phyloP scores from a whole-genome alignment of 2,888 invertebrate genomes.

The Antitype chi region DNA sequence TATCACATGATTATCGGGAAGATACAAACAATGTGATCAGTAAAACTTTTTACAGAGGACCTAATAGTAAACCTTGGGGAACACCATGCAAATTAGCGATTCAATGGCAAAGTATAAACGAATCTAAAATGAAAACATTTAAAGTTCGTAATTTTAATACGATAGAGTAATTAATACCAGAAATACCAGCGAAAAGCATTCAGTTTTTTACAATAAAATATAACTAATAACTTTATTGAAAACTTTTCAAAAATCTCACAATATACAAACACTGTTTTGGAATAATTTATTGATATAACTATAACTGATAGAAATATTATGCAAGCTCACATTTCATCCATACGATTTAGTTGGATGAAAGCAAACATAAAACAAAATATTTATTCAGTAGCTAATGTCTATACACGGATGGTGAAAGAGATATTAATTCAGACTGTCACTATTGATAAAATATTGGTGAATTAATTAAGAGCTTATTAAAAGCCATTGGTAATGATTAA shows the following conservation, averaged over 20 bases:
- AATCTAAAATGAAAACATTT: background rate
- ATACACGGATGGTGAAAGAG: background rate
- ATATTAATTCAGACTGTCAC: constrained; percentile 2
- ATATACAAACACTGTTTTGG: constrained; percentile 5
- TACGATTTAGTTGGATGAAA: constrained; percentile 5
- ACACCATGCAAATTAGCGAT: background rate
- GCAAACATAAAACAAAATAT: constrained; percentile 19
- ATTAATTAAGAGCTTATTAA: background rate
- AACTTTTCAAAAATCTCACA: constrained; percentile 5
- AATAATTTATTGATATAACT: background rate
- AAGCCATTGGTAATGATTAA: background rate
- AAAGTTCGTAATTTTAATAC: background rate
- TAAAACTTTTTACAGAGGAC: background rate
- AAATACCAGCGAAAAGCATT: background rate
- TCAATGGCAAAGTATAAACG: background rate
- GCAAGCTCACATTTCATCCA: constrained; percentile 35
- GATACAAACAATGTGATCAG: background rate
- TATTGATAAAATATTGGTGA: background rate
- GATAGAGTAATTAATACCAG: background rate
- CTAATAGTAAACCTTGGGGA: background rate
- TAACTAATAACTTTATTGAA: constrained; percentile 5
- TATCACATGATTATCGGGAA: background rate
- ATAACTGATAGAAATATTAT: constrained; percentile 6
- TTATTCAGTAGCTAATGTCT: constrained; percentile 11
- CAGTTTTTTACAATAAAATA: background rate